Evolutionary conservation across 2,888 invertebrate species (phyloP).

Genomic region (Erebia aethiops): DNA sequence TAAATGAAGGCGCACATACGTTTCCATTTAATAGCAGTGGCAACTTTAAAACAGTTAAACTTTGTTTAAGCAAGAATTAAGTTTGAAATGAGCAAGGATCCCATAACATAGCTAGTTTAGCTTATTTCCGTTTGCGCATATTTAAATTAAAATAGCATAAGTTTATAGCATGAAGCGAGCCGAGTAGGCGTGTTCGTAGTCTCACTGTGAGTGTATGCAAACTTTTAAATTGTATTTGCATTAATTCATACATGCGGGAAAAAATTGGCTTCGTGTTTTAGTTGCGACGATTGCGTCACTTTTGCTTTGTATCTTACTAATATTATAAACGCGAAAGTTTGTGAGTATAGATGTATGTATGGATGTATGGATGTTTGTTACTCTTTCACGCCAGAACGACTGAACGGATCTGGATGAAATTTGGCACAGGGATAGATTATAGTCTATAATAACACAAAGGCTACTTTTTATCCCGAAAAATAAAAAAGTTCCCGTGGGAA

Average conservation of each 20-base stretch:
- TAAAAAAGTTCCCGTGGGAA: too few species aligned
- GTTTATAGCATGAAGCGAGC: constrained; percentile 43
- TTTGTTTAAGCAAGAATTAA: constrained; percentile 37
- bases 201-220: constrained; percentile 74
- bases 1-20: constrained; percentile 30
- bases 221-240: constrained; percentile 82
- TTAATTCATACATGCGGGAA: constrained; percentile 69
- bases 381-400: too few species aligned
- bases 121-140: constrained; percentile 43
- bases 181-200: constrained; percentile 65
- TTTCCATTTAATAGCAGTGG: constrained; percentile 26
- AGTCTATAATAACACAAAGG: too few species aligned
- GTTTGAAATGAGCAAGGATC: constrained; percentile 39
- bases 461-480: too few species aligned
- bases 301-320: background rate
- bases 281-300: constrained; percentile 26
- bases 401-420: too few species aligned
- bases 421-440: too few species aligned
- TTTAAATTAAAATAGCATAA: constrained; percentile 44
- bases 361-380: too few species aligned
- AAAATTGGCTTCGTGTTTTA: constrained; percentile 69
- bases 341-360: too few species aligned
- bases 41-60: constrained; percentile 29
- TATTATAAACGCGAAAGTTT: too few species aligned
- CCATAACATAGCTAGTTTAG: constrained; percentile 38